Evolutionary conservation across 2,797 vertebrate genomes (phyloP), one percentile per base, ranked within the genome.

Genomic region (Microctenopoma lineatum): DNA sequence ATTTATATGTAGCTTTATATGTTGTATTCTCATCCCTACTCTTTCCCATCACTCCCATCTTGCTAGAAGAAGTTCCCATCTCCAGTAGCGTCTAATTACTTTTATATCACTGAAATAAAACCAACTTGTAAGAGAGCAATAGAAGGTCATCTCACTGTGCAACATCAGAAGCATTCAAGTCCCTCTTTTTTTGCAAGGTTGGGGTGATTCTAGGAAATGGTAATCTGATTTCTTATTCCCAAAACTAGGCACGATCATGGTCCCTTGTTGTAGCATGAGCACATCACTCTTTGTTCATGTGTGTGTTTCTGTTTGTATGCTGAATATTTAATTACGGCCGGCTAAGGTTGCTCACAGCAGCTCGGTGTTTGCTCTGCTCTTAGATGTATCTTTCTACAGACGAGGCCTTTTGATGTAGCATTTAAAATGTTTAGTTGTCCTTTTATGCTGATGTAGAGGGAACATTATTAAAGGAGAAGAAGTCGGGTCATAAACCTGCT

Each of bases 301-400:
- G 63, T 55, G 21, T 34, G 52, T 47, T 7, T 59, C 41, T 44
- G 46, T 38, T 2, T 42, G 38, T 56, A 12, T 53, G 46, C 48
- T 81, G 77, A 84, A 82, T 82, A 63, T 80, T 82, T 80, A 3
- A 84, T 84, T 18, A 34, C 32, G 44, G 27, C 51, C 54, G 59
- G 53, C 13, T 56, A 6, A 59, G 57, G 67, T 53, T 27, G 60
- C 73, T 69, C 60, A 69, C 27, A 53, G 34, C 62, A 68, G 56
- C 18, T 61, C 7, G 53, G 59, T 47, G 38, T 73, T 69, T 32
- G 27, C 65, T 59, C 32, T 6, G 5, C 48, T 64, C 25, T 47
- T n/a, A 2, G 1, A 16, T 51, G 25, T 16, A 32, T 61, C 41
- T 59, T 34, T 21, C 45, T 9, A 56, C 46, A 57, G 36, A 62